phyloP scores from a whole-genome alignment of 2,888 invertebrate genomes.

The Synanthedon myopaeformis region DNA sequence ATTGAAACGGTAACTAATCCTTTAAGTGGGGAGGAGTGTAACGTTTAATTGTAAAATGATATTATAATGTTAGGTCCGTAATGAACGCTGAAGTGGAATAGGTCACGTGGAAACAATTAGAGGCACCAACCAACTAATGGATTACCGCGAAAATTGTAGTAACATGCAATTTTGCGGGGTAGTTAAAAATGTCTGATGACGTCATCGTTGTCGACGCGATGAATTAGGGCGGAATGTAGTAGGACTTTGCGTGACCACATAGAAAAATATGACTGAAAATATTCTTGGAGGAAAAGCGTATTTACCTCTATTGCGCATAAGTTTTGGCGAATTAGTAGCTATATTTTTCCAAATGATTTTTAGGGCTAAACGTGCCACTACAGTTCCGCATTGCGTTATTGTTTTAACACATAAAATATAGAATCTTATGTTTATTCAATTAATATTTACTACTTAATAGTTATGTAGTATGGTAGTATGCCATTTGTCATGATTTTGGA shows the following conservation, averaged over 20 bases:
- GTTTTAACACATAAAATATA: too few species aligned
- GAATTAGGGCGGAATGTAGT: slow-evolving; percentile 25
- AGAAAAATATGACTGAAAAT: too few species aligned
- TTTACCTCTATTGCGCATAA: too few species aligned
- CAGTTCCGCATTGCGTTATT: too few species aligned
- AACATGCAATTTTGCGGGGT: slow-evolving; percentile 5
- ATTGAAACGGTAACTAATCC: neutral
- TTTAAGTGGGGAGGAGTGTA: neutral
- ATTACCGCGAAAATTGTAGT: slow-evolving; percentile 19
- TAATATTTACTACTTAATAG: too few species aligned
- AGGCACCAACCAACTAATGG: slow-evolving; percentile 15
- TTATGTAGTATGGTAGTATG: too few species aligned
- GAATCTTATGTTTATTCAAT: too few species aligned
- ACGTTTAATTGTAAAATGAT: neutral
- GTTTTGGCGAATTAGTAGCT: too few species aligned
- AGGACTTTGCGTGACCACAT: slow-evolving; percentile 23
- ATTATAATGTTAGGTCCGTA: neutral
- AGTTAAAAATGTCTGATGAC: slow-evolving; percentile 1
- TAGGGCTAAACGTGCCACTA: too few species aligned
- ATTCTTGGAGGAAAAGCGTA: too few species aligned
- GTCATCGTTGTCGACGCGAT: slow-evolving; percentile 3
- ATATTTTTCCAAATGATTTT: too few species aligned
- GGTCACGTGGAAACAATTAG: slow-evolving; percentile 12
- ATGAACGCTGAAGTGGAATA: slow-evolving; percentile 3
- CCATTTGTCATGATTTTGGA: too few species aligned